Conservation (phyloP, 2,113 vertebrate species). For the Rutilus rutilus region DNA sequence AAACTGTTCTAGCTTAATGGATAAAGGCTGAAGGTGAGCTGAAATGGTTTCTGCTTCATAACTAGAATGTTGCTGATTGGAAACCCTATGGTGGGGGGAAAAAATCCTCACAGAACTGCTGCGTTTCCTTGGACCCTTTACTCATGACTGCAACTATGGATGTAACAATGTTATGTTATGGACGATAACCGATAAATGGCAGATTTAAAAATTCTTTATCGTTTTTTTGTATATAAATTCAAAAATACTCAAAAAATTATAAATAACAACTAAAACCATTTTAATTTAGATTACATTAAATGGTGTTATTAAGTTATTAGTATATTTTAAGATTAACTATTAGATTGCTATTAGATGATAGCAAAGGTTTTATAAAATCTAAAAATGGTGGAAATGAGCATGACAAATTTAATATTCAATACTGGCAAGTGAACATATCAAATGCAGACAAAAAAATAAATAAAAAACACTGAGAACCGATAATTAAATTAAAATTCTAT, state of each 20-base stretch:
- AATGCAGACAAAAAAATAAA: background rate
- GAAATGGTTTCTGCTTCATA: background rate
- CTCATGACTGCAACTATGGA: background rate
- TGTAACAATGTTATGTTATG: background rate
- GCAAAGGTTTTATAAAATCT: no score
- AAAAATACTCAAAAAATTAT: background rate
- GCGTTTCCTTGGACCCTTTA: background rate
- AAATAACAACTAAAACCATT: background rate
- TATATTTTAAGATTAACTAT: background rate
- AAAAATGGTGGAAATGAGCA: background rate
- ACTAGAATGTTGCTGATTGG: background rate
- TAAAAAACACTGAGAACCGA: no score
- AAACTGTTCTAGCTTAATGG: conserved; percentile 1
- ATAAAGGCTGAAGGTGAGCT: background rate
- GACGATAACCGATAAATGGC: background rate
- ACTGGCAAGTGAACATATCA: background rate
- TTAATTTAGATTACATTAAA: background rate
- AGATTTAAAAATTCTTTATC: background rate
- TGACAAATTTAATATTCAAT: background rate
- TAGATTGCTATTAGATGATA: no score
- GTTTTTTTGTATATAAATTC: background rate
- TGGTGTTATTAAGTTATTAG: background rate
- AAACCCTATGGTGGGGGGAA: background rate
- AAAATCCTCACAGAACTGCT: background rate
- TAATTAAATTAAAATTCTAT: no score